Evolutionary conservation across 1,140 invertebrate genomes (phyloP), one percentile per base, ranked within the genome.

Genomic region (Ceratina calcarata): DNA sequence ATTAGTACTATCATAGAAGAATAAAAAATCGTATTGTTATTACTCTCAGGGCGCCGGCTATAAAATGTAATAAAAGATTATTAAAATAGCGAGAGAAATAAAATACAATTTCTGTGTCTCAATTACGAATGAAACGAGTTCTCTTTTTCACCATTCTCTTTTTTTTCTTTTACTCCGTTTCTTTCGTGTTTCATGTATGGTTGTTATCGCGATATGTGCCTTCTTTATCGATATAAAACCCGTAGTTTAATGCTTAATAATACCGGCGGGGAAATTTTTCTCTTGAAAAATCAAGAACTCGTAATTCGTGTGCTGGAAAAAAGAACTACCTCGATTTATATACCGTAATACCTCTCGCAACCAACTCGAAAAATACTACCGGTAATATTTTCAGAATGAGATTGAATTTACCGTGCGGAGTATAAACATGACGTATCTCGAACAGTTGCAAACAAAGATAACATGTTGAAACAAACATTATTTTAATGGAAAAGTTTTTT

Each of bases 101-200:
- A 68, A 77, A 61, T 69, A 69, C 13, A 57, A 49, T 69, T 77
- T 69, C 66, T 77, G 74, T 61, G 27, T 77, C 66, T 77, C 74
- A 61, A 77, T 79, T 79, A 58, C 53, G 20, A 18, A 16, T 15
- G 18, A 57, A 55, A 66, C 49, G 69, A 55, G 60, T 73, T 51
- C 13, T 20, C 10, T 66, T 27, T 45, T 6, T 37, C 27, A n/a
- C 20, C 3, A 1, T 18, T 16, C 45, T 57, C 3, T 27, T 2
- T 12, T n/a, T 60, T 22, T 3, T 27, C 12, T 8, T n/a, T 45
- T 27, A 0, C 2, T 22, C 32, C 32, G 37, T 24, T 22, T 69
- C 74, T 60, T 60, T 49, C 66, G 64, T 37, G 64, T 58, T 77
- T 69, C 51, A 77, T 27, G 37, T 66, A 61, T 32, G 66, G 55